Evolutionary conservation across 2,888 invertebrate genomes (phyloP), one percentile per base, ranked within the genome.

Genomic region (Ellobium chinense): DNA sequence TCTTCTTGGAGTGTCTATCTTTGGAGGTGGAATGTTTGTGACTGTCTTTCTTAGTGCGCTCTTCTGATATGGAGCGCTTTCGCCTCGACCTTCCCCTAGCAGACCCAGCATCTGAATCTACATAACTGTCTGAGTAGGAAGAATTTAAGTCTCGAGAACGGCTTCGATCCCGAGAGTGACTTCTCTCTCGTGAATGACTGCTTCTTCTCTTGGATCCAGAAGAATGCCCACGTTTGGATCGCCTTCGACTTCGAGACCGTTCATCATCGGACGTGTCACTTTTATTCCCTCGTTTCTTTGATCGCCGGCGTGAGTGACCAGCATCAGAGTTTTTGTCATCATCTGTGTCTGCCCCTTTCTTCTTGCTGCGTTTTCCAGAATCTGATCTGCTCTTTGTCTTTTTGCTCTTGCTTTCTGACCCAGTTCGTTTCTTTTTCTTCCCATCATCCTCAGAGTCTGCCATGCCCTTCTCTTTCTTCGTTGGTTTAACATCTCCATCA

Each of bases 61-160:
- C 70, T 63, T 72, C 34, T 24, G 78, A 78, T 7, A 68, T 60
- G 14, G 68, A 68, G 21, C 36, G 68, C 74, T 56, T 65, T 21
- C 58, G 12, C 14, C 80, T 56, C 24, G 78, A 72, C 39, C 72
- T 62, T 7, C 72, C 72, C 5, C 27, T 60, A n/a, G 31, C 39
- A 21, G 73, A 69, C n/a, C 56, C 74, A 60, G 39, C 39, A 34
- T 74, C 74, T 5, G 73, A 74, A 18, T 66, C 66, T 14, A 1
- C 54, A 29, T 1, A 24, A 31, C 69, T 69, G 2, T 69, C 70
- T 1, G 78, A 77, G 27, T 37, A 7, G 5, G 68, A 46, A 14
- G 78, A 70, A 24, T 34, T 56, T n/a, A 78, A 14, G 14, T 78
- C 78, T 34, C 72, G 58, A 63, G 78, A 78, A 27, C 34, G 37